These are phyloP conservation scores for Ranitomeya imitator DNA, from an alignment of 2,113 vertebrate genomes.

Conservation along the genomic window DNA sequence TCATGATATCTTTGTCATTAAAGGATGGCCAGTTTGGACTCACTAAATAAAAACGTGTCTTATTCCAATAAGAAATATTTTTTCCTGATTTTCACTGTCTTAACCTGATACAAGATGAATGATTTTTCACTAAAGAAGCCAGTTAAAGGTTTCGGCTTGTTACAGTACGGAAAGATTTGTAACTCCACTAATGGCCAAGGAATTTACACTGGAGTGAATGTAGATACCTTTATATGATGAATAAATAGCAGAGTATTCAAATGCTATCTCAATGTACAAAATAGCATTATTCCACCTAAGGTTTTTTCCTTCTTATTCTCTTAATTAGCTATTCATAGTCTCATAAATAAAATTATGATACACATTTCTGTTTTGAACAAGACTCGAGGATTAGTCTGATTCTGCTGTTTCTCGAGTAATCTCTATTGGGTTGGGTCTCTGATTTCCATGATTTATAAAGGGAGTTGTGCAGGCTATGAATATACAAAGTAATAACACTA, in stretches of 20 bases:
- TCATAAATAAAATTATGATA: background rate
- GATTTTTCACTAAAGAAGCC: too few species aligned
- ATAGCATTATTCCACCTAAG: background rate
- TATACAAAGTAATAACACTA: background rate
- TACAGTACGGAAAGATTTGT: background rate
- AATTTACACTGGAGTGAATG: background rate
- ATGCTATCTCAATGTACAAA: background rate
- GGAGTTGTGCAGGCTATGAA: background rate
- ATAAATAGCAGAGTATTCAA: background rate
- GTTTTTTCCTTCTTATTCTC: background rate
- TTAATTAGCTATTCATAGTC: background rate
- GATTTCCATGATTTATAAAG: slow-evolving; percentile 19
- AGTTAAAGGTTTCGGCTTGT: too few species aligned
- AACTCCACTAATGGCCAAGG: background rate
- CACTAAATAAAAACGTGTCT: too few species aligned
- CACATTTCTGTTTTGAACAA: background rate
- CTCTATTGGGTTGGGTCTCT: background rate
- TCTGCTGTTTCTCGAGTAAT: background rate
- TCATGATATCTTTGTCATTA: too few species aligned
- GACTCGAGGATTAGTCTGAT: background rate
- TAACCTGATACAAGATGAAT: background rate
- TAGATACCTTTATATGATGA: background rate
- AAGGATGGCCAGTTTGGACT: too few species aligned
- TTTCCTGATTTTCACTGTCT: background rate
- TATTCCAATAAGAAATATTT: background rate